These are phyloP conservation scores for Petrolisthes cinctipes DNA, from an alignment of 2,888 invertebrate species.

Conservation along the genomic window DNA sequence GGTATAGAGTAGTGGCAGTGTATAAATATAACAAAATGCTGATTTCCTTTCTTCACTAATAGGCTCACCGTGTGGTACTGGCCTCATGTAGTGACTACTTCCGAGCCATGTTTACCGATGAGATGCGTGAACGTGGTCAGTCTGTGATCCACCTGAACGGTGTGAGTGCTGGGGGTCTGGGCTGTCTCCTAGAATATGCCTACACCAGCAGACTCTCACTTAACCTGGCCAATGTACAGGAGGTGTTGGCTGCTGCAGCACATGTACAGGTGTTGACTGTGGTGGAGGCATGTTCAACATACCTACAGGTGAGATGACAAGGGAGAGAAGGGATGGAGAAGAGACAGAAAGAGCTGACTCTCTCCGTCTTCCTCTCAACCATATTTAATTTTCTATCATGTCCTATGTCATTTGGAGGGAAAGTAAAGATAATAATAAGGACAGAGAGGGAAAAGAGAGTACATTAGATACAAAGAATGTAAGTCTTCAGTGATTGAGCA, in stretches of 20 bases:
- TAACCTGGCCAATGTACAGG: slow-evolving; percentile 77
- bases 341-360: too few relatives aligned
- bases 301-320: slow-evolving; percentile 71
- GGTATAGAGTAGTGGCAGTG: too few relatives aligned
- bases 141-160: slow-evolving; percentile 78
- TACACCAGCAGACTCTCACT: slow-evolving; percentile 78
- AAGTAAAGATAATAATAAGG: too few relatives aligned
- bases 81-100: slow-evolving; percentile 83
- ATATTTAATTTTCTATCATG: too few relatives aligned
- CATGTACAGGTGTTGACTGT: slow-evolving; percentile 78
- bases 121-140: slow-evolving; percentile 78
- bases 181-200: slow-evolving; percentile 77
- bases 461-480: too few relatives aligned
- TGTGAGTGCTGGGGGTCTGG: slow-evolving; percentile 77
- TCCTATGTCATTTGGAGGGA: too few relatives aligned
- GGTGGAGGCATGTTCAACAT: slow-evolving; percentile 78
- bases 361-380: too few relatives aligned
- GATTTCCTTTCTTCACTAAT: slow-evolving; percentile 60
- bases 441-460: too few relatives aligned
- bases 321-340: too few relatives aligned
- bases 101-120: slow-evolving; percentile 81
- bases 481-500: too few relatives aligned
- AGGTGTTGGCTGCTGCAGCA: slow-evolving; percentile 79
- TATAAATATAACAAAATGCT: too few relatives aligned
- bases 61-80: slow-evolving; percentile 80